Conservation (phyloP, 2,888 invertebrate genomes). For the Eupsilia transversa region DNA sequence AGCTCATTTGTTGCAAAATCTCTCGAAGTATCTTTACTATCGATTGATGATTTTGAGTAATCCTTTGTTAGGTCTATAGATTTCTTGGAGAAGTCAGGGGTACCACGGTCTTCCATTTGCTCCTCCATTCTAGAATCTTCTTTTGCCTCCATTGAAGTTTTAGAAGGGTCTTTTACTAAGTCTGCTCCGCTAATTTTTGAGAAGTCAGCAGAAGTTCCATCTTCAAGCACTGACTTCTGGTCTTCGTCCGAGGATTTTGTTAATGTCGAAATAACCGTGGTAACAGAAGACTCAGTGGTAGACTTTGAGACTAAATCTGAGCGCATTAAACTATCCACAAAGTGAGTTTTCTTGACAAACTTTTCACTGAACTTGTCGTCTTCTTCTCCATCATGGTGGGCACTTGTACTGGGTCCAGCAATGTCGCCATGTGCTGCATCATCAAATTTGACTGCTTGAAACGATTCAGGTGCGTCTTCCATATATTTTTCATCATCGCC, state of each 20-base stretch:
- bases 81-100: slow-evolving; percentile 88
- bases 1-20: slow-evolving; percentile 89
- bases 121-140: slow-evolving; percentile 84
- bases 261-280: slow-evolving; percentile 86
- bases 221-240: slow-evolving; percentile 86
- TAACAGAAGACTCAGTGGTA: slow-evolving; percentile 88
- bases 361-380: slow-evolving; percentile 74
- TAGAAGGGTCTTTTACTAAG: slow-evolving; percentile 85
- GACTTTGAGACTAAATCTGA: slow-evolving; percentile 86
- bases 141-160: slow-evolving; percentile 85
- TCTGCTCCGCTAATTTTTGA: slow-evolving; percentile 88
- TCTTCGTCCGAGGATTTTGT: slow-evolving; percentile 88
- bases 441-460: slow-evolving; percentile 65
- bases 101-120: slow-evolving; percentile 82
- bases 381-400: slow-evolving; percentile 66
- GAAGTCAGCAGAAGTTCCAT: slow-evolving; percentile 87
- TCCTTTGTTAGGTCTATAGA: slow-evolving; percentile 87
- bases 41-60: slow-evolving; percentile 88
- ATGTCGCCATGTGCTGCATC: slow-evolving; percentile 61
- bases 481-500: slow-evolving; percentile 80
- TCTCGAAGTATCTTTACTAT: slow-evolving; percentile 88
- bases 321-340: slow-evolving; percentile 79
- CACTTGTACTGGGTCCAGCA: slow-evolving; percentile 71
- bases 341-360: slow-evolving; percentile 78
- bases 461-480: slow-evolving; percentile 70